phyloP scores from a whole-genome alignment of 2,888 invertebrate genomes.

The Myopa testacea region DNA sequence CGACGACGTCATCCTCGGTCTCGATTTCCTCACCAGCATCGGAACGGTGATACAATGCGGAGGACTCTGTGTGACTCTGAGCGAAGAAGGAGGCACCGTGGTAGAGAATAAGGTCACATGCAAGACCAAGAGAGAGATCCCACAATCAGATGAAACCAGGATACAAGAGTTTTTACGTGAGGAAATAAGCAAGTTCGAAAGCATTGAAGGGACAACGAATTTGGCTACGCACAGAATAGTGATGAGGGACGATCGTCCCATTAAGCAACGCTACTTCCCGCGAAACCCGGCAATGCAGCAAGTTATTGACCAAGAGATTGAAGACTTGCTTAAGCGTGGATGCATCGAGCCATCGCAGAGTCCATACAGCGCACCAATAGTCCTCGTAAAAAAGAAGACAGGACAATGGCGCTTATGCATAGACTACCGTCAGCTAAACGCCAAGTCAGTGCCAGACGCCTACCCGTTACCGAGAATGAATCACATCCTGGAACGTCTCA shows the following conservation, averaged over 20 bases:
- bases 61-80: too few relatives aligned
- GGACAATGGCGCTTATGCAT: constrained; percentile 8
- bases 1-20: too few relatives aligned
- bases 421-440: constrained; percentile 6
- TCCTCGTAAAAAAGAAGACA: constrained; percentile 4
- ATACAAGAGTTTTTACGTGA: background rate
- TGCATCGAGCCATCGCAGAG: constrained; percentile 4
- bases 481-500: background rate
- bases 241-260: background rate
- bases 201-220: background rate
- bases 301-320: constrained; percentile 1
- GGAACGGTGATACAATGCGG: too few relatives aligned
- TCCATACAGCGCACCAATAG: constrained; percentile 12
- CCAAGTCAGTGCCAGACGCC: background rate
- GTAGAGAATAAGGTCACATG: too few relatives aligned
- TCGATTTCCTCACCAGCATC: too few relatives aligned
- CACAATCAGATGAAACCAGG: background rate
- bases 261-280: constrained; percentile 12
- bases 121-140: too few relatives aligned
- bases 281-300: background rate
- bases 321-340: background rate
- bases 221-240: background rate
- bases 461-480: background rate
- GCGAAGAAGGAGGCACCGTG: too few relatives aligned
- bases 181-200: background rate